A percentile compares a stretch with the other conserved stretches of the same genome.
Evolutionary conservation across 37 sponge, comb jelly and placozoan species (phyloP).

Genomic region (Beroe ovata): DNA sequence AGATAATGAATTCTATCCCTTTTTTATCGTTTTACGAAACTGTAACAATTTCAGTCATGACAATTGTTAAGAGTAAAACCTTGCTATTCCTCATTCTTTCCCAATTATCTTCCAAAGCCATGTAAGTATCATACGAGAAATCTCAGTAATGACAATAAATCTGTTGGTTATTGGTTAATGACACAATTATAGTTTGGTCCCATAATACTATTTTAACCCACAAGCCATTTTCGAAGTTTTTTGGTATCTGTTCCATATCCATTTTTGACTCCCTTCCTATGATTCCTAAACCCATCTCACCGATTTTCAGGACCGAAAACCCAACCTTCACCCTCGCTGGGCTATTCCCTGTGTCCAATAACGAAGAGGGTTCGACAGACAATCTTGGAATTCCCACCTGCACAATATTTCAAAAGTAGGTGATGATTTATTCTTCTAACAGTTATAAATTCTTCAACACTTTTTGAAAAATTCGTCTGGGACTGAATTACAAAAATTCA

Average conservation of each 20-base stretch:
- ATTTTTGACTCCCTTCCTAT: too few relatives aligned
- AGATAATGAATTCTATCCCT: too few relatives aligned
- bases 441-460: not conserved
- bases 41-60: not conserved
- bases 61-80: not conserved
- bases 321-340: not conserved
- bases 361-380: not conserved
- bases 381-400: not conserved
- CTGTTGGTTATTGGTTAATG: too few relatives aligned
- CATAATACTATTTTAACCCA: too few relatives aligned
- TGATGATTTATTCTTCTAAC: not conserved
- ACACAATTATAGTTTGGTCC: too few relatives aligned
- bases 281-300: too few relatives aligned
- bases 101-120: not conserved
- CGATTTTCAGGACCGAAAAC: not conserved
- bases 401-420: not conserved
- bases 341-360: constrained; percentile 6
- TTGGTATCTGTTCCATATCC: too few relatives aligned
- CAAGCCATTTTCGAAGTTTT: too few relatives aligned
- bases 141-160: not conserved
- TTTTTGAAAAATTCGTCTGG: too few relatives aligned
- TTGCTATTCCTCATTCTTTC: not conserved
- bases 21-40: not conserved
- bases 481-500: too few relatives aligned
- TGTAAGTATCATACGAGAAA: not conserved